Evolutionary conservation across 2,113 vertebrate genomes (phyloP), one percentile per base, ranked within the genome.

Genomic region (Potamarius usumacintae): DNA sequence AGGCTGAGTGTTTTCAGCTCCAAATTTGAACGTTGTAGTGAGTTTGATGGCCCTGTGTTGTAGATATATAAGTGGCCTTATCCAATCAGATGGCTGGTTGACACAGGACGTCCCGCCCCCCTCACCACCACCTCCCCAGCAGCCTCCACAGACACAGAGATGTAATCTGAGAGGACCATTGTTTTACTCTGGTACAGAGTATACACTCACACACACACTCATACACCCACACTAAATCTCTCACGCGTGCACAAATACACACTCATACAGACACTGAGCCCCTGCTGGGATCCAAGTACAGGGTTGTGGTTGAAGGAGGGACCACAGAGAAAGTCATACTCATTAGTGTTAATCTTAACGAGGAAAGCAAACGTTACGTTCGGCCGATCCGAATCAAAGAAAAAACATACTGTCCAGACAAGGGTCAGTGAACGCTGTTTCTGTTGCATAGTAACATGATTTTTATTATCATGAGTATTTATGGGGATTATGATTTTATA

Each of bases 11-110:
- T 92, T 89, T 90, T 79, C 25, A 65, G 91, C 91, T 89, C 93
- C 86, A 91, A 92, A 93, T 94, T 94, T 90, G 87, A 95, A 95
- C 93, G 93, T 95, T 96, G 95, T 96, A 94, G 95, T 93, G 92
- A 94, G 92, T 85, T 93, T 93, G 89, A 94, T 93, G 93, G 87
- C 94, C 92, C 94, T 93, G 92, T 88, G 89, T 92, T 92, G 92
- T 91, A 91, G 93, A 94, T 95, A 95, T 95, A 95, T 95, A 95
- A 90, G 82, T 92, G 91, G 79, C 88, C 88, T 90, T 88, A 91
- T 93, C 95, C 95, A 95, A 96, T 95, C 94, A 92, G 89, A 87
- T 82, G 22, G 34, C 42, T 69, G 79, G 74, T 52, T 85, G 12
- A 55, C 53, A 89, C 87, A 82, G 83, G 78, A 87, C 63, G 67